Conservation (phyloP, 2,797 vertebrate genomes). For the Pogoniulus pusillus region DNA sequence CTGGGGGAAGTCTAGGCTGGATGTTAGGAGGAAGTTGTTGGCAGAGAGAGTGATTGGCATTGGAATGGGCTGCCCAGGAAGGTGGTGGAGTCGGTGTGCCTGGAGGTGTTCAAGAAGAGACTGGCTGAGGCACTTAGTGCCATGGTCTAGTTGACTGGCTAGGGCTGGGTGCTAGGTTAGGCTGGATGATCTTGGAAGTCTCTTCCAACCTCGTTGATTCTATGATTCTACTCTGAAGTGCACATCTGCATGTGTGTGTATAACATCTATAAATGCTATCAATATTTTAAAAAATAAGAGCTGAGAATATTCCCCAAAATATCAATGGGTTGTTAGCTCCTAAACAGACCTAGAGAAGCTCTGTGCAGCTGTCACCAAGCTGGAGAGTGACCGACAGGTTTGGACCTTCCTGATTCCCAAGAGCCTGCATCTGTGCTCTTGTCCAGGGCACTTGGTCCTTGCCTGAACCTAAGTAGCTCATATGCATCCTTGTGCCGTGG, state of each 20-base stretch:
- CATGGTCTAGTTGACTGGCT: too few species aligned
- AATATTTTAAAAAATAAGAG: conserved; percentile 7
- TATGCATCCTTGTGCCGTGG: neutral
- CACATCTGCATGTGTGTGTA: neutral
- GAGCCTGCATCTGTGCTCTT: neutral
- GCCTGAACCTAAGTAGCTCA: neutral
- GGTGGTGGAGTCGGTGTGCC: too few species aligned
- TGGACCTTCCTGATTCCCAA: neutral
- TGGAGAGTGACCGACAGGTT: neutral
- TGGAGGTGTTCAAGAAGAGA: too few species aligned
- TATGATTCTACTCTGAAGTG: conserved; percentile 52
- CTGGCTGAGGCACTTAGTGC: too few species aligned
- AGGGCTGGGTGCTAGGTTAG: too few species aligned
- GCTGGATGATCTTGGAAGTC: too few species aligned
- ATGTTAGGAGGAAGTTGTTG: too few species aligned
- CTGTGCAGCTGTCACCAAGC: neutral
- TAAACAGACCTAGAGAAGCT: neutral
- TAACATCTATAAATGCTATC: conserved; percentile 25
- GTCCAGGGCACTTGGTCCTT: neutral
- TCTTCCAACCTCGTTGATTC: too few species aligned
- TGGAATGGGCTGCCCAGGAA: too few species aligned
- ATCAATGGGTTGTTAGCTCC: neutral
- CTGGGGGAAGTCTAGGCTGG: too few species aligned
- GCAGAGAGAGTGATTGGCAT: too few species aligned
- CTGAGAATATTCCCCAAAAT: neutral